These are phyloP conservation scores for Eristalis tenax DNA, from an alignment of 2,888 invertebrate species.

Conservation along the genomic window DNA sequence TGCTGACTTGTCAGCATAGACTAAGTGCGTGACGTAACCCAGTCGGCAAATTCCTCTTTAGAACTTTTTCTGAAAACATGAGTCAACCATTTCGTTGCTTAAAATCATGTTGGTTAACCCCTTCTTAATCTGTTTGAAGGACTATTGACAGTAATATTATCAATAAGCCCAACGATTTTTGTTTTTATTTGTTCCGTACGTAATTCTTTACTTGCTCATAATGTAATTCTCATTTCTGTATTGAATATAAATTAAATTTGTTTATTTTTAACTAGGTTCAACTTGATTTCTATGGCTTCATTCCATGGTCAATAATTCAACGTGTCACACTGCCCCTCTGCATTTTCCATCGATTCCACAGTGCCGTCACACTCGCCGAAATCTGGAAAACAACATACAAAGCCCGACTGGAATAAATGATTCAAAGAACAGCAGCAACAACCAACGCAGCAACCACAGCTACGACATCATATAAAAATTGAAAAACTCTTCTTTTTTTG, in stretches of 20 bases:
- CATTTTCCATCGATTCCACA: constrained; percentile 98
- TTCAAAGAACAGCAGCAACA: constrained; percentile 5
- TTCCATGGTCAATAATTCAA: constrained; percentile 96
- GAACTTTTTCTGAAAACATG: too few relatives aligned
- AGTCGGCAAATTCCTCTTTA: too few relatives aligned
- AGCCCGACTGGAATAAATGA: constrained; percentile 90
- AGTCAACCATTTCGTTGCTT: too few relatives aligned
- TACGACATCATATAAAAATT: constrained; percentile 48
- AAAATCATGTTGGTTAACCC: too few relatives aligned
- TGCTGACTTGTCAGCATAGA: too few relatives aligned
- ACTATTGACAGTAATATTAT: neutral
- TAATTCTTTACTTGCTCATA: neutral
- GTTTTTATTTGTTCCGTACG: neutral
- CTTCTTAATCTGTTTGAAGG: too few relatives aligned
- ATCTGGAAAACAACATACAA: constrained; percentile 98
- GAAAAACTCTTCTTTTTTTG: constrained; percentile 39
- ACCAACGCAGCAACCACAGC: constrained; percentile 21
- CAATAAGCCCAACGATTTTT: too few relatives aligned
- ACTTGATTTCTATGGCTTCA: constrained; percentile 95
- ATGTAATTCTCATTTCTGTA: neutral
- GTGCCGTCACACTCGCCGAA: constrained; percentile 95
- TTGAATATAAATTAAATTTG: neutral
- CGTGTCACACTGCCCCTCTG: constrained; percentile 95
- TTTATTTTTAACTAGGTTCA: constrained; percentile 83
- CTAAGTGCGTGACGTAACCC: too few relatives aligned